These are phyloP conservation scores for Pelochelys cantorii DNA, from an alignment of 2,797 vertebrate genomes.

Conservation along the genomic window DNA sequence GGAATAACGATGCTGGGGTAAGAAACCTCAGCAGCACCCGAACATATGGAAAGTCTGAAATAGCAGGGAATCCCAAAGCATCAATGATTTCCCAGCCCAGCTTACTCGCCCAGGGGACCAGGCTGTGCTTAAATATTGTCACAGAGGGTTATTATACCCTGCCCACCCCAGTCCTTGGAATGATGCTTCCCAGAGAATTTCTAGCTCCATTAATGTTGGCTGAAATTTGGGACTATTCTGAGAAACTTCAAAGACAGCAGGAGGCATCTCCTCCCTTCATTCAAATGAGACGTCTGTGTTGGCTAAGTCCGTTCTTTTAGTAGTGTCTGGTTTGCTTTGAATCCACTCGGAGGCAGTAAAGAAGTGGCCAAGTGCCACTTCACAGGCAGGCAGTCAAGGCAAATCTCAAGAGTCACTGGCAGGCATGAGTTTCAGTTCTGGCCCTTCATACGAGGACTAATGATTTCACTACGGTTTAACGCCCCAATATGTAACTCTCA, in stretches of 20 bases:
- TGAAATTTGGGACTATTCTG: not conserved
- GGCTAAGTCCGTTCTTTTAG: not conserved
- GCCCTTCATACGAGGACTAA: constrained; percentile 27
- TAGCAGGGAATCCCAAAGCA: not conserved
- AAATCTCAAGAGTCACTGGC: not conserved
- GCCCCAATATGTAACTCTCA: constrained; percentile 10
- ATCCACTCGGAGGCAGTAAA: not conserved
- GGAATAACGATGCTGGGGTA: not conserved
- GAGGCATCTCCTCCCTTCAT: not conserved
- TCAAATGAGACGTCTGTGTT: not conserved
- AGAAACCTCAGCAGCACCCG: not conserved
- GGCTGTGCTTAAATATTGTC: not conserved
- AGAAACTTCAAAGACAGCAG: not conserved
- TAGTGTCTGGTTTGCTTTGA: not conserved
- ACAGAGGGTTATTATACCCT: constrained; percentile 3
- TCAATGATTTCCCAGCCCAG: not conserved
- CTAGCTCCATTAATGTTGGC: not conserved
- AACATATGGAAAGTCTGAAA: not conserved
- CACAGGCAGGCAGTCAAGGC: constrained; percentile 19
- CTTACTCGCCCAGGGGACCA: not conserved
- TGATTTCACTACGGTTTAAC: constrained; percentile 35
- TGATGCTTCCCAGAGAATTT: not conserved
- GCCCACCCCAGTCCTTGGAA: not conserved
- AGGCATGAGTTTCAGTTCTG: constrained; percentile 21
- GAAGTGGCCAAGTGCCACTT: constrained; percentile 5